Evolutionary conservation across 2,113 vertebrate genomes (phyloP).

Genomic region (Corythornis vintsioides): DNA sequence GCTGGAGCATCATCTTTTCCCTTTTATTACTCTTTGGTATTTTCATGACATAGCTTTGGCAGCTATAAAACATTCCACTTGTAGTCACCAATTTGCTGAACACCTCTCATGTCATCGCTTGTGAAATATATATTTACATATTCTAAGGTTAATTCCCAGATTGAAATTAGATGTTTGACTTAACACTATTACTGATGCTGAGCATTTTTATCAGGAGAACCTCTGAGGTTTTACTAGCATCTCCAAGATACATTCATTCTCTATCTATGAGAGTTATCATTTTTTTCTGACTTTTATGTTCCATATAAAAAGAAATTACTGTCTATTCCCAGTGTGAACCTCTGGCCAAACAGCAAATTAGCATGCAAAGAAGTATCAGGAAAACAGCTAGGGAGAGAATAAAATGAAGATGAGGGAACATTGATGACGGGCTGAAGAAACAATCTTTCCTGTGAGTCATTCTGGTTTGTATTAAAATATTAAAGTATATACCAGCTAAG

Average conservation of each 20-base stretch:
- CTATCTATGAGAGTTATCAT: neutral
- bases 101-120: constrained; percentile 9
- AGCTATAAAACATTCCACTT: constrained; percentile 58
- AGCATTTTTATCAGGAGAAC: constrained; percentile 15
- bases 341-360: constrained; percentile 47
- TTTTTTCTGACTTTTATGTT: constrained; percentile 27
- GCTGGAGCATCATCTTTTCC: constrained; percentile 29
- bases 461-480: constrained; percentile 54
- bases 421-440: constrained; percentile 40
- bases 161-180: neutral
- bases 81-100: constrained; percentile 38
- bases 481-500: constrained; percentile 56
- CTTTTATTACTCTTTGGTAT: constrained; percentile 74
- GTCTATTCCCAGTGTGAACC: constrained; percentile 30
- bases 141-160: constrained; percentile 20
- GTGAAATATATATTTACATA: constrained; percentile 42
- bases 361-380: constrained; percentile 64
- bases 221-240: constrained; percentile 1
- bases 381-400: constrained; percentile 4
- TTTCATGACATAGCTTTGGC: constrained; percentile 73
- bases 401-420: constrained; percentile 29
- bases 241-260: constrained; percentile 23
- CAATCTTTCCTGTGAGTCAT: constrained; percentile 35
- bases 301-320: constrained; percentile 27
- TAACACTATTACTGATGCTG: neutral